These are phyloP conservation scores for Sipha maydis DNA, from an alignment of 2,888 invertebrate genomes.

Conservation along the genomic window DNA sequence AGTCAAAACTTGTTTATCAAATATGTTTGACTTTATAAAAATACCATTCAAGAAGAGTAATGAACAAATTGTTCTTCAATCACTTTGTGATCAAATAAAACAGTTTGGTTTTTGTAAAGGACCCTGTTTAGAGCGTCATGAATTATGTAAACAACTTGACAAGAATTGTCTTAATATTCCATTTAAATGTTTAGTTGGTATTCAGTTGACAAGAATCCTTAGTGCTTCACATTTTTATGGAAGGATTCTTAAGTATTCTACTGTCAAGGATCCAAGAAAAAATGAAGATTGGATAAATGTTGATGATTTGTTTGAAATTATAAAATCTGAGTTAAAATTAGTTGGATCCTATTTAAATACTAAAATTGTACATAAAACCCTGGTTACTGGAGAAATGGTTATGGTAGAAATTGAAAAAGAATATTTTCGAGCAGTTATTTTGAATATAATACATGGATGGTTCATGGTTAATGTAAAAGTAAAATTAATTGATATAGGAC, in stretches of 20 bases:
- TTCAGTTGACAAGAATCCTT: constrained; percentile 22
- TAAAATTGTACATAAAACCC: constrained; percentile 29
- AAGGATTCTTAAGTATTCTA: constrained; percentile 49
- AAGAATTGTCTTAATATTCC: constrained; percentile 42
- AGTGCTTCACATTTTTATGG: constrained; percentile 50
- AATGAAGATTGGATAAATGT: constrained; percentile 28
- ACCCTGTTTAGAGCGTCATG: constrained; percentile 42
- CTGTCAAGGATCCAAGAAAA: constrained; percentile 16
- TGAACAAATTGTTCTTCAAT: neutral
- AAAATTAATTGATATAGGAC: constrained; percentile 41
- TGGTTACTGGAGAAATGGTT: constrained; percentile 37
- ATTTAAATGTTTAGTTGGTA: constrained; percentile 14
- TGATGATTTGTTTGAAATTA: constrained; percentile 21
- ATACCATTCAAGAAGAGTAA: neutral
- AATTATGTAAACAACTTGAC: constrained; percentile 37
- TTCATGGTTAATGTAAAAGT: constrained; percentile 25
- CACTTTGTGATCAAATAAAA: constrained; percentile 50
- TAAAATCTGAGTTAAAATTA: constrained; percentile 37
- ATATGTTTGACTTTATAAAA: constrained; percentile 40
- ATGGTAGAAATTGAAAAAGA: constrained; percentile 33
- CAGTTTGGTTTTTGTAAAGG: constrained; percentile 48
- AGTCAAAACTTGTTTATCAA: neutral
- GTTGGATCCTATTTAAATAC: neutral
- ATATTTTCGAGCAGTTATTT: constrained; percentile 39
- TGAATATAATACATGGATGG: constrained; percentile 24